A percentile compares a stretch with the other conserved stretches of the same genome.
Conservation (phyloP, 2,113 vertebrate species). For the Abramis brama region DNA sequence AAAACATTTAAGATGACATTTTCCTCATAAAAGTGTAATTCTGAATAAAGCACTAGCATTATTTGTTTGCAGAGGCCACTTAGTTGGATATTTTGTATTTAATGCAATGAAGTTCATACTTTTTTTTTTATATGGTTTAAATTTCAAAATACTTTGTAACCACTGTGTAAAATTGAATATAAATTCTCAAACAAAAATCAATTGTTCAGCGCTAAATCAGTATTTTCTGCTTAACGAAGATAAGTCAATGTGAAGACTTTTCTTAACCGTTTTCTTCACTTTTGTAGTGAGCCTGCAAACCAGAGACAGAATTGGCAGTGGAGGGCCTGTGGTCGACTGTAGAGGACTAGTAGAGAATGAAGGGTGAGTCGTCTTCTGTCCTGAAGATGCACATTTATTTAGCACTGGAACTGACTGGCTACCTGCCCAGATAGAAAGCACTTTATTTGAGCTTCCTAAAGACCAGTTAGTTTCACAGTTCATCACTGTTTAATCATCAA, state of each 20-base stretch:
- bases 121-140: background rate
- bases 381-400: background rate
- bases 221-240: background rate
- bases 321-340: conserved; percentile 96
- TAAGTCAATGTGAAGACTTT: background rate
- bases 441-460: background rate
- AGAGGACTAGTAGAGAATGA: conserved; percentile 94
- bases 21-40: background rate
- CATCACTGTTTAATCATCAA: conserved; percentile 4
- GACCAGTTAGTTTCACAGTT: background rate
- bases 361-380: conserved; percentile 80
- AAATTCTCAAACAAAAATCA: background rate
- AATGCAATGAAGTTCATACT: background rate
- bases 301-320: conserved; percentile 91
- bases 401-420: conserved; percentile 44
- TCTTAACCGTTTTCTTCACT: conserved; percentile 58
- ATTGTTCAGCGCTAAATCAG: background rate
- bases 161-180: background rate
- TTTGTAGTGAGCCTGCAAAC: conserved; percentile 93
- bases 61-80: background rate
- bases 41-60: background rate
- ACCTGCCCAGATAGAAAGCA: background rate
- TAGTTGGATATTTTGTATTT: background rate
- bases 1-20: background rate
- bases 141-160: background rate